A percentile compares a stretch with the other conserved stretches of the same genome.
phyloP scores from a whole-genome alignment of 2,888 invertebrate species.

The Perdita meconis region DNA sequence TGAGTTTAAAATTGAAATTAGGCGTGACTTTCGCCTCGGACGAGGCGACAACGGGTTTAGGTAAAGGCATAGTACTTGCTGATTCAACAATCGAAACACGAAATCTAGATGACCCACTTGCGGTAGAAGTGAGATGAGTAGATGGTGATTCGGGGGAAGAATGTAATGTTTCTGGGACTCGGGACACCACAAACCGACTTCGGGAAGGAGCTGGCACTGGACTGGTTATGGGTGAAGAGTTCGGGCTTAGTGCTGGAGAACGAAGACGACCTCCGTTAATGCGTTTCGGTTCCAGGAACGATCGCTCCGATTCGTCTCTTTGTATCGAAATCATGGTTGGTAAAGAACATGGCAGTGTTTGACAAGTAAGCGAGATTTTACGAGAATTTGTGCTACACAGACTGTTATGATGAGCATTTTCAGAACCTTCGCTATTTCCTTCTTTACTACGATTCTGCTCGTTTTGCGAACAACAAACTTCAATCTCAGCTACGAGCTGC shows the following conservation, averaged over 20 bases:
- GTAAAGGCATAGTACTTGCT: constrained; percentile 68
- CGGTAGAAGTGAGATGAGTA: constrained; percentile 85
- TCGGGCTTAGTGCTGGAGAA: constrained; percentile 88
- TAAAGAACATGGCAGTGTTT: constrained; percentile 84
- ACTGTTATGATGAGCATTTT: constrained; percentile 78
- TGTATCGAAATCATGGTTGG: constrained; percentile 68
- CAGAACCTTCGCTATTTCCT: constrained; percentile 76
- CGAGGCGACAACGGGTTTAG: constrained; percentile 84
- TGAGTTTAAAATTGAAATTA: constrained; percentile 71
- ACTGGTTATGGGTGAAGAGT: constrained; percentile 88
- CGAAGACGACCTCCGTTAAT: constrained; percentile 86
- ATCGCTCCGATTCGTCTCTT: constrained; percentile 71
- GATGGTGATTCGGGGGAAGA: constrained; percentile 83
- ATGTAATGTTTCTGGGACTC: constrained; percentile 83
- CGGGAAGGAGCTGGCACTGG: constrained; percentile 87
- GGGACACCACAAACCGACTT: constrained; percentile 84
- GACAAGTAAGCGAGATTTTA: constrained; percentile 91
- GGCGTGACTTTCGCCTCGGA: constrained; percentile 69
- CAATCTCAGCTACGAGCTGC: constrained; percentile 86
- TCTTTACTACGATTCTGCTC: constrained; percentile 72
- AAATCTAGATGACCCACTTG: constrained; percentile 70
- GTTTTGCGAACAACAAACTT: constrained; percentile 87
- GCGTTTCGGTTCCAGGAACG: constrained; percentile 82
- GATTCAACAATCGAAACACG: constrained; percentile 81
- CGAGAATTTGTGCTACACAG: constrained; percentile 84